Conservation (phyloP, 2,113 vertebrate species). For the Halcyon senegalensis region DNA sequence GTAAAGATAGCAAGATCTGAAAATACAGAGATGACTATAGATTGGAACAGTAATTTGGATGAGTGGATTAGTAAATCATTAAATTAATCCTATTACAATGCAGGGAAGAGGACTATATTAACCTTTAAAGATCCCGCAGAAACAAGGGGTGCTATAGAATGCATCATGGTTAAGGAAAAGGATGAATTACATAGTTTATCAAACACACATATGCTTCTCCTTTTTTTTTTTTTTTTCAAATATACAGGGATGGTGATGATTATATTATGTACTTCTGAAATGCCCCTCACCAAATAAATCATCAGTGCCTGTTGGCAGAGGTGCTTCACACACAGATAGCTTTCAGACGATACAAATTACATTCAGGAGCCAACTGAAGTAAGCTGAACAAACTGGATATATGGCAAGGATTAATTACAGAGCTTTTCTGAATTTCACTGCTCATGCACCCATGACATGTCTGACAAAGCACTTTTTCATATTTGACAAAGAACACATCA, state of each 20-base stretch:
- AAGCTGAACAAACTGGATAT: neutral
- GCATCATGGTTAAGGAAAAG: neutral
- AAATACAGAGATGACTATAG: neutral
- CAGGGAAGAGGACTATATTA: neutral
- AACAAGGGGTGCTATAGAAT: neutral
- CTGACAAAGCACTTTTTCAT: conserved; percentile 6
- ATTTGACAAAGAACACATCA: neutral
- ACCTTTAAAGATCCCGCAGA: neutral
- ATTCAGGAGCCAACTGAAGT: neutral
- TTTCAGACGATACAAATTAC: neutral
- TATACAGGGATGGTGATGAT: neutral
- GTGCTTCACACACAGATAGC: neutral
- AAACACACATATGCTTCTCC: neutral
- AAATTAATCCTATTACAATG: neutral
- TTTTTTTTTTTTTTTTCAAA: neutral
- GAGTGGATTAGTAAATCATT: neutral
- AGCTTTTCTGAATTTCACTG: neutral
- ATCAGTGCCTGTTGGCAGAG: neutral
- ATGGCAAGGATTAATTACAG: neutral
- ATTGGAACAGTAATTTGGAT: neutral
- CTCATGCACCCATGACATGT: neutral
- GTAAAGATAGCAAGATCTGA: neutral
- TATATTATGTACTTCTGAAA: neutral
- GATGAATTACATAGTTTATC: neutral
- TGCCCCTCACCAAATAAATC: neutral